Percentiles rank a stretch among this genome's conserved stretches.
Conservation (phyloP, 2,888 invertebrate species). For the Plagiodera versicolora region DNA sequence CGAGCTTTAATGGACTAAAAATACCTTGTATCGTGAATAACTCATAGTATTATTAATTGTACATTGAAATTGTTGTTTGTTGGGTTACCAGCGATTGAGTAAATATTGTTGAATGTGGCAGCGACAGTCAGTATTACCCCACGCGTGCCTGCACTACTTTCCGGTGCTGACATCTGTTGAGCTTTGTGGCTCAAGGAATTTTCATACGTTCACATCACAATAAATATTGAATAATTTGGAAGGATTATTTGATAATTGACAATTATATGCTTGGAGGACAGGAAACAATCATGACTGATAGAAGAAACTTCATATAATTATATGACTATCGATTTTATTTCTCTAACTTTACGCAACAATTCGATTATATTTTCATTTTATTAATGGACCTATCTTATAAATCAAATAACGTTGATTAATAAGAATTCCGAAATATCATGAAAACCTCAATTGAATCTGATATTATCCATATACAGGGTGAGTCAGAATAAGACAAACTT, state of each 20-base stretch:
- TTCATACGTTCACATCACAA: constrained; percentile 2
- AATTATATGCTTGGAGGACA: not conserved
- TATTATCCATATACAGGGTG: too few relatives aligned
- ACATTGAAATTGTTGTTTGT: constrained; percentile 52
- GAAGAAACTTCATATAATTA: too few relatives aligned
- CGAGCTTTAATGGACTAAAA: constrained; percentile 53
- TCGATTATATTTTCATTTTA: too few relatives aligned
- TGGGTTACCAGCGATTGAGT: constrained; percentile 46
- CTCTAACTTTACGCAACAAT: too few relatives aligned
- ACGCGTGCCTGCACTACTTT: constrained; percentile 53
- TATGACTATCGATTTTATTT: too few relatives aligned
- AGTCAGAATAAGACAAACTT: too few relatives aligned
- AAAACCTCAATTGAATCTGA: too few relatives aligned
- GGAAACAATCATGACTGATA: too few relatives aligned
- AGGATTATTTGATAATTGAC: not conserved
- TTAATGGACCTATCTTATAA: too few relatives aligned
- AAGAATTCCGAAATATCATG: too few relatives aligned
- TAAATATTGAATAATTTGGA: not conserved
- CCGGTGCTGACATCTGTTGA: constrained; percentile 46
- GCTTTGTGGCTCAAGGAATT: constrained; percentile 19
- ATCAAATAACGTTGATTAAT: too few relatives aligned
- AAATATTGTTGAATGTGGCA: constrained; percentile 51
- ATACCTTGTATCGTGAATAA: constrained; percentile 50
- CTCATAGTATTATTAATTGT: constrained; percentile 53
- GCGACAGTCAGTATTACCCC: constrained; percentile 54